Evolutionary conservation across 2,113 vertebrate species (phyloP).

Genomic region (Hippolais icterina): DNA sequence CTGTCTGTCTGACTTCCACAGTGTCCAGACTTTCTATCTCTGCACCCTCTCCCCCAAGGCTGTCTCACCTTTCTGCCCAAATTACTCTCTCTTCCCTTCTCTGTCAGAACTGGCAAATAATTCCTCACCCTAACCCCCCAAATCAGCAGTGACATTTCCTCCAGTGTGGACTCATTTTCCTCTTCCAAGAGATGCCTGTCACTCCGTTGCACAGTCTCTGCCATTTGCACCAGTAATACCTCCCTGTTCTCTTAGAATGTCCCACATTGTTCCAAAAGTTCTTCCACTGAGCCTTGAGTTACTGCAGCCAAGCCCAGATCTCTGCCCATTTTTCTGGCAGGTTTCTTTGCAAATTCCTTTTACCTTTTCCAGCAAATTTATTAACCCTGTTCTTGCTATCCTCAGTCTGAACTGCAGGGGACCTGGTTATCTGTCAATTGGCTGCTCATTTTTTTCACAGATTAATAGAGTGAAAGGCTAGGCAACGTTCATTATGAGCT

Average conservation of each 20-base stretch:
- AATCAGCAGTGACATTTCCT: background rate
- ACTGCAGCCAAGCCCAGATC: background rate
- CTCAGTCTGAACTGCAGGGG: background rate
- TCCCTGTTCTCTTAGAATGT: background rate
- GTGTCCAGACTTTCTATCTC: background rate
- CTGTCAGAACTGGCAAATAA: background rate
- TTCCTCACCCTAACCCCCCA: background rate
- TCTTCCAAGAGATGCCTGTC: background rate
- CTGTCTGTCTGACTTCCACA: background rate
- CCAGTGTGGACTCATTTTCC: background rate
- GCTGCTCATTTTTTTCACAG: background rate
- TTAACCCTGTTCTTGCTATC: background rate
- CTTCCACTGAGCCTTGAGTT: background rate
- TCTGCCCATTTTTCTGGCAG: background rate
- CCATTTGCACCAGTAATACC: background rate
- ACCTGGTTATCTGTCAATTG: background rate
- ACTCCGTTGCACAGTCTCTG: background rate
- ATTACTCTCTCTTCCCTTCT: background rate
- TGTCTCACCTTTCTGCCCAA: conserved; percentile 10
- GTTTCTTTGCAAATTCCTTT: background rate
- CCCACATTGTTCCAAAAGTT: background rate
- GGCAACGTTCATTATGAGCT: background rate
- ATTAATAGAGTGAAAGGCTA: conserved; percentile 8
- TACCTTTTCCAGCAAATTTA: background rate
- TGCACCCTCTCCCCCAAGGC: background rate